Percentiles rank a stretch among this genome's conserved stretches.
Evolutionary conservation across 2,113 vertebrate species (phyloP).

Genomic region (Labeo catla): DNA sequence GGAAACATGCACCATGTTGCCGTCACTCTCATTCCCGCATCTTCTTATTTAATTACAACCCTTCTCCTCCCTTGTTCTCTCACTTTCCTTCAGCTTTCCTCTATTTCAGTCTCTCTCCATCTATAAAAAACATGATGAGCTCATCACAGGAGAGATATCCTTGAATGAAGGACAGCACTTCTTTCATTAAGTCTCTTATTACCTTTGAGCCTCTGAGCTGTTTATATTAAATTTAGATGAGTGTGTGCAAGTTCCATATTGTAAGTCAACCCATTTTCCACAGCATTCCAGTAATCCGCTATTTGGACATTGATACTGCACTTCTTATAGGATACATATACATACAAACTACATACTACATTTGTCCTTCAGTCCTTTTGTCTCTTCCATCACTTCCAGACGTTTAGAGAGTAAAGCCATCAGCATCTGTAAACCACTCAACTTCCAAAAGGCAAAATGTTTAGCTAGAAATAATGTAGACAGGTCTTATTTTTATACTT

Average conservation of each 20-base stretch:
- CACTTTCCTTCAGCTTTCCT: background rate
- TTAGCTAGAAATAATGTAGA: background rate
- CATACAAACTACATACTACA: background rate
- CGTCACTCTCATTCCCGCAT: slow-evolving; percentile 16
- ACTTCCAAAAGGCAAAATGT: background rate
- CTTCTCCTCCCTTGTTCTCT: background rate
- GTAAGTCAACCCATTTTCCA: background rate
- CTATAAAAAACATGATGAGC: slow-evolving; percentile 28
- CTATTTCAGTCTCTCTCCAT: background rate
- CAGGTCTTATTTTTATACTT: background rate
- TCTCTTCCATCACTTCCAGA: background rate
- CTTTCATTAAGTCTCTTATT: slow-evolving; percentile 40
- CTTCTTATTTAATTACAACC: slow-evolving; percentile 19
- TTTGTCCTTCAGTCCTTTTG: background rate
- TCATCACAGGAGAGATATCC: slow-evolving; percentile 25
- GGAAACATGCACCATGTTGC: slow-evolving; percentile 9
- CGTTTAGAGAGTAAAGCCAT: background rate
- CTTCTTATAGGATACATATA: background rate
- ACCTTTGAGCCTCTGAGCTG: slow-evolving; percentile 34
- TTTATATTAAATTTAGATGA: slow-evolving; percentile 39
- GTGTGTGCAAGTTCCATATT: background rate
- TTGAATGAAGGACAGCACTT: slow-evolving; percentile 21
- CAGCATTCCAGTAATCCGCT: background rate
- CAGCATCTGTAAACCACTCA: background rate
- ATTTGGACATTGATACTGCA: background rate